These are phyloP conservation scores for Platysteira castanea DNA, from an alignment of 2,113 vertebrate species.

Conservation along the genomic window DNA sequence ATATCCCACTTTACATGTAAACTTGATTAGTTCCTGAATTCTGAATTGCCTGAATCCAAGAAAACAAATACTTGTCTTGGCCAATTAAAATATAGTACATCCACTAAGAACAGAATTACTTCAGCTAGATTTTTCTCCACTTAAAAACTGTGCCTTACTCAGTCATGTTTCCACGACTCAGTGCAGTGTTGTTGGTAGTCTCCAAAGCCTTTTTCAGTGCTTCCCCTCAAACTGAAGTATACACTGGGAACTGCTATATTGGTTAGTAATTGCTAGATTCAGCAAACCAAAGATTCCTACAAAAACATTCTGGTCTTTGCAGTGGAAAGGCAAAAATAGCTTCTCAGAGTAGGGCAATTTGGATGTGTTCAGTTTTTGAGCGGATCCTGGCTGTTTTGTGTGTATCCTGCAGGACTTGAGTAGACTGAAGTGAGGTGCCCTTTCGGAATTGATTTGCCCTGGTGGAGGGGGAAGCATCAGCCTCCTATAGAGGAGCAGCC, in stretches of 20 bases:
- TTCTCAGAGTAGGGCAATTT: neutral
- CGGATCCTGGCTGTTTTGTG: neutral
- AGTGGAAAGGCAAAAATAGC: neutral
- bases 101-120: neutral
- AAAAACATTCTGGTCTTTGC: neutral
- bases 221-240: neutral
- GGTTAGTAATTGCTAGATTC: constrained; percentile 33
- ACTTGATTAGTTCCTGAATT: neutral
- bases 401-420: neutral
- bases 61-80: neutral
- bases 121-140: neutral
- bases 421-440: neutral
- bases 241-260: neutral
- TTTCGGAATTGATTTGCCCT: neutral
- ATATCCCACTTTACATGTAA: neutral
- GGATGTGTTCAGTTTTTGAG: neutral
- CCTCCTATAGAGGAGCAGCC: neutral
- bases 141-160: neutral
- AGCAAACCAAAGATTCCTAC: neutral
- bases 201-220: neutral
- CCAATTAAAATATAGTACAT: neutral
- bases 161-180: neutral
- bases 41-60: neutral
- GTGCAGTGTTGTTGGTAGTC: neutral
- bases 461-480: neutral